Evolutionary conservation across 2,113 vertebrate genomes (phyloP), one percentile per base, ranked within the genome.

Genomic region (Prionailurus viverrinus): DNA sequence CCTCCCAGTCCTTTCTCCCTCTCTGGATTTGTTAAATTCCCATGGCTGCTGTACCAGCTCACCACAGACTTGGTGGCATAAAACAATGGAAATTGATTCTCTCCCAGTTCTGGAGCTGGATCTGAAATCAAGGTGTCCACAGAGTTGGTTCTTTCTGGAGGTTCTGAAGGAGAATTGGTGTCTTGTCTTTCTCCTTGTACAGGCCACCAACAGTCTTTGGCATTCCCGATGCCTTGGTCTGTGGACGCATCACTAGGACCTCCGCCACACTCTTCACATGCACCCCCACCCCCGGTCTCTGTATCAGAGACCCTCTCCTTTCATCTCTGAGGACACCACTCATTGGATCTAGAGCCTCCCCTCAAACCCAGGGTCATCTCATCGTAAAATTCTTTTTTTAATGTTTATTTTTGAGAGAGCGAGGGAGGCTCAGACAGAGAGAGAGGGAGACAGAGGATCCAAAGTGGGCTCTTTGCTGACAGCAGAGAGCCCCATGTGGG

Each of bases 211-310:
- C n/a, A 10, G 4, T 18, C 33, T 2, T 21, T 23, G 36, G 27
- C 7, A 1, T 14, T 76, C 63, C 36, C 39, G 3, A 74, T 1
- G 1, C 11, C 69, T 65, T 6, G 39, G 66, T 51, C 12, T 27
- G 9, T 8, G 21, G 55, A 31, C 45, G 8, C 2, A 0, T n/a
- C 48, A 12, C 14, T n/a, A 7, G 9, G 11, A 2, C 11, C 29
- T 39, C 53, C 53, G 55, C 71, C 39, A 80, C 78, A 1, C 0
- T 65, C 41, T 36, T 79, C 27, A 48, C 1, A 0, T 1, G 14
- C 41, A n/a, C 9, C 9, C 1, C 5, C 4, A 10, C 5, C 19
- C 21, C 13, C 36, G 12, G n/a, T 33, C 61, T 68, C 58, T 23
- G 53, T 11, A 14, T 61, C 81, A 53, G 4, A 12, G 18, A 33